Percentiles rank a stretch among this genome's conserved stretches.
Conservation (phyloP, 2,113 vertebrate genomes). For the Corvus moneduloides region DNA sequence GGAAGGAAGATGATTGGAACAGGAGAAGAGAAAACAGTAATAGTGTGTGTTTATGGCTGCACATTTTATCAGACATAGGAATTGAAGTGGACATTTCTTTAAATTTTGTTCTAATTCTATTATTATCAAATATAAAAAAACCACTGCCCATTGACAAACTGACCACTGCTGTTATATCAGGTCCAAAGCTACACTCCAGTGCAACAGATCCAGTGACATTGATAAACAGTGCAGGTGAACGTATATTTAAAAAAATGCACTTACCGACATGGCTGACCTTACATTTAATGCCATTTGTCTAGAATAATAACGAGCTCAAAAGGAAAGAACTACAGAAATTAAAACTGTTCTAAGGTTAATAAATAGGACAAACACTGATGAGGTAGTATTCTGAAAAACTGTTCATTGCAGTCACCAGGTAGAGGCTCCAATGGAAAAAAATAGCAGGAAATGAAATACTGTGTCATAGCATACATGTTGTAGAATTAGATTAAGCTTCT, state of each 20-base stretch:
- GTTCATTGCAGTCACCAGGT: neutral
- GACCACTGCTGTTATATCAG: neutral
- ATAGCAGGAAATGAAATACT: neutral
- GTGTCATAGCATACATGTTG: neutral
- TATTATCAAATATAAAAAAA: neutral
- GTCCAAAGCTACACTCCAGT: neutral
- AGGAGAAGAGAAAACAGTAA: neutral
- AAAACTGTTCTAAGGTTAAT: neutral
- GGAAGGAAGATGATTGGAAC: neutral
- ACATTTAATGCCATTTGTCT: neutral
- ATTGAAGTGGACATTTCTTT: neutral
- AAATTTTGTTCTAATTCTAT: neutral
- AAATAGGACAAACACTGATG: neutral
- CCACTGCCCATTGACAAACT: neutral
- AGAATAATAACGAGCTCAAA: neutral
- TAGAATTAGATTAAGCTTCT: neutral
- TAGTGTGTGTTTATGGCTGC: neutral
- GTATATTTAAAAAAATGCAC: neutral
- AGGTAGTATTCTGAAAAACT: neutral
- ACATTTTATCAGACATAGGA: neutral
- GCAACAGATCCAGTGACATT: neutral
- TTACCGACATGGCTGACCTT: neutral
- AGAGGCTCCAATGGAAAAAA: neutral
- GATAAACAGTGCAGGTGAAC: neutral
- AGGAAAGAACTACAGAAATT: neutral